A percentile compares a stretch with the other conserved stretches of the same genome.
These are phyloP conservation scores for Trissolcus brochymenae DNA, from an alignment of 2,888 invertebrate species.

Conservation along the genomic window DNA sequence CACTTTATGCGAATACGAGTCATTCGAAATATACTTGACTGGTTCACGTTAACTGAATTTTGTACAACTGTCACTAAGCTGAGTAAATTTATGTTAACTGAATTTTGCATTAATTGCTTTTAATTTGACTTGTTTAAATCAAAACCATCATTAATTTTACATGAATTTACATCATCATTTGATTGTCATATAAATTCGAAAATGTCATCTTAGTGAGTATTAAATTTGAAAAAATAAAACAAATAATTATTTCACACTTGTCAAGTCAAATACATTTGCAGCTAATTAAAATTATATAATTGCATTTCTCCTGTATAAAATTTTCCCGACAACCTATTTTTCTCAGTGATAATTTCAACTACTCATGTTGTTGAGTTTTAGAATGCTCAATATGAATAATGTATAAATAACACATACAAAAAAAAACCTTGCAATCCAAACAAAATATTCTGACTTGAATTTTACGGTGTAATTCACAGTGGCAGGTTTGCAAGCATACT, in stretches of 20 bases:
- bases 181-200: neutral
- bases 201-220: too few relatives aligned
- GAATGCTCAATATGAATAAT: too few relatives aligned
- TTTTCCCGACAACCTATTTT: too few relatives aligned
- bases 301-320: too few relatives aligned
- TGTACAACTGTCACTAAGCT: conserved; percentile 29
- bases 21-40: conserved; percentile 33
- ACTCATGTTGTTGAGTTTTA: too few relatives aligned
- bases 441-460: conserved; percentile 19
- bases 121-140: conserved; percentile 38
- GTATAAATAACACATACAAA: neutral
- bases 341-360: too few relatives aligned
- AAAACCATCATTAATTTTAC: conserved; percentile 44
- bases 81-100: conserved; percentile 41
- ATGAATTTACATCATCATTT: conserved; percentile 5
- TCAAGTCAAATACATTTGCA: neutral
- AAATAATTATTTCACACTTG: neutral
- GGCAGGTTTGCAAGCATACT: conserved; percentile 21
- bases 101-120: conserved; percentile 37
- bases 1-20: conserved; percentile 35
- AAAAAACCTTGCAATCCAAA: neutral
- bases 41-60: conserved; percentile 35
- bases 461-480: conserved; percentile 40
- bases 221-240: too few relatives aligned
- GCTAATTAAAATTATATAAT: too few relatives aligned